Base-by-base conservation (phyloP, 2,113 vertebrate species). In the Rhynchopsitta pachyrhyncha region DNA sequence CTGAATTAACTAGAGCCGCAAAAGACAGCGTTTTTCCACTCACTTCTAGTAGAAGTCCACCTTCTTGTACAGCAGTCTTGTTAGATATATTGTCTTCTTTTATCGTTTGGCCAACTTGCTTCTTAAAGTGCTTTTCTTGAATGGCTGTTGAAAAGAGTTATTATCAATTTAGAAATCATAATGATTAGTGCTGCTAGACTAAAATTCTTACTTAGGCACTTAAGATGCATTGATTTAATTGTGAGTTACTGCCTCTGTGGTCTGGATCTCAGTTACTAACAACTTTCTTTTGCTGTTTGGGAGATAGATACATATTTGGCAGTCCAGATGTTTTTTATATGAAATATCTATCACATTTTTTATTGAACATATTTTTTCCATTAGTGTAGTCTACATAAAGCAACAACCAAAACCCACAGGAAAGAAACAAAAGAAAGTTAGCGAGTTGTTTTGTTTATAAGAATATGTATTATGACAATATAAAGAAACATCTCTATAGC, bases 21-120 rank as follows among this genome's bases (percentile, higher is more conserved):
- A 83, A 89, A 83, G 53, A 68, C 15, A 75, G 39, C 3, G 2
- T 84, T 91, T 96, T 93, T 88, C 82, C 86, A 97, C 98, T 98
- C 98, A 99, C 99, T 97, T 99, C 99, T 90, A 99, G 98, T n/a
- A 99, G 97, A 84, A 99, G 98, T 96, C 97, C 97, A 93, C 98
- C 99, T 97, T 99, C 99, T 90, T 98, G 98, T 89, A 98, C 90
- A 2, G 89, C 14, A 59, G 94, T 83, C 71, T 95, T 97, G 90
- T 92, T 95, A 71, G 82, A 44, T 7, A 95, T 74, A 35, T 80
- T 53, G 44, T 97, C 95, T 64, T 98, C 98, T 95, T 98, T 98
- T 70, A 98, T 97, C 10, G 73, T 92, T 86, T 98, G 98, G 70
- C 97, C 97, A 52, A 63, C 96, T 52, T 98, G 98, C 91, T 98